These are phyloP conservation scores for Phylloscopus collybita DNA, from an alignment of 2,797 vertebrate species.

Conservation along the genomic window DNA sequence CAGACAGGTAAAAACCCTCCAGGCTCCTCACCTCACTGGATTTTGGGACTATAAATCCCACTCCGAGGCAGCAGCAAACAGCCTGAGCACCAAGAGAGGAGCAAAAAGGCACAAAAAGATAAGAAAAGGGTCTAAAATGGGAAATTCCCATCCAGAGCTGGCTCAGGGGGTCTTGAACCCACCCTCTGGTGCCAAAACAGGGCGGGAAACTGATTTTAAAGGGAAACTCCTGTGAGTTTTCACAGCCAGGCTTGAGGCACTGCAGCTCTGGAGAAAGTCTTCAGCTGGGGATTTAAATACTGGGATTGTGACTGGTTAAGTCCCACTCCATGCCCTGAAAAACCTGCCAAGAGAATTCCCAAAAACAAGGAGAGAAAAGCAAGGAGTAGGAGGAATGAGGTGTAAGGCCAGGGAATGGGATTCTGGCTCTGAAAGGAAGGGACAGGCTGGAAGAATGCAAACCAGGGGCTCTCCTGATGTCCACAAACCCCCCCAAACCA, in stretches of 20 bases:
- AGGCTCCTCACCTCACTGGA: not conserved
- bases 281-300: not conserved
- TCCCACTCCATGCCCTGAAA: not conserved
- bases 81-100: rapidly evolving
- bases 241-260: not conserved
- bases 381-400: not conserved
- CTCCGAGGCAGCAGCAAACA: not conserved
- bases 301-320: rapidly evolving
- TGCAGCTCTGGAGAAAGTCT: not conserved
- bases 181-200: not conserved
- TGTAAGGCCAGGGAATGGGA: not conserved
- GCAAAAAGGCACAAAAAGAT: not conserved
- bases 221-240: not conserved
- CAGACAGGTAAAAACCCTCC: not conserved
- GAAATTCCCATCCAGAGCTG: not conserved
- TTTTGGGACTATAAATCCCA: not conserved
- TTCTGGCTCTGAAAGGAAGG: not conserved
- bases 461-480: not conserved
- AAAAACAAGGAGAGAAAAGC: not conserved
- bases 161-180: not conserved
- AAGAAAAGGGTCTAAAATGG: not conserved
- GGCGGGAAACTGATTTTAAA: not conserved
- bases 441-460: not conserved
- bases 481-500: not conserved
- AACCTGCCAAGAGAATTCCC: not conserved